Base-by-base conservation (phyloP, 2,888 invertebrate genomes). In the Aquatica leii region DNA sequence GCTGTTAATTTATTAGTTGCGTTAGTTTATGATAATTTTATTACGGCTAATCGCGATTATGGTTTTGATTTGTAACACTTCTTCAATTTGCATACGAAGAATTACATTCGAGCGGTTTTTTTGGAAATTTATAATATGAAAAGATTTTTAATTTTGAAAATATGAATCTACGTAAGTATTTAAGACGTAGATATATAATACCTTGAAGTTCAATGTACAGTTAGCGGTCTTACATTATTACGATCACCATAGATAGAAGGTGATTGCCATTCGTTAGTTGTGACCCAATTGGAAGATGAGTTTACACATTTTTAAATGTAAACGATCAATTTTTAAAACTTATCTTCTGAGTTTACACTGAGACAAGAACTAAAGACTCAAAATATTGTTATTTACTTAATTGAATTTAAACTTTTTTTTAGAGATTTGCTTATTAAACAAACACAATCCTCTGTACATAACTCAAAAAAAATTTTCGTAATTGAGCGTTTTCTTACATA, bases 31-130 rank as follows among this genome's bases (percentile, higher is more conserved):
- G 52, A 57, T 62, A 62, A 62, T 62, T 62, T 58, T 62, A 58
- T 62, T 62, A 62, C 58, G 52, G 53, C 62, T 52, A 62, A 62
- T 62, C 53, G 62, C 54, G 57, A 62, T 62, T 58, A 57, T 57
- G 48, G 41, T 54, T 62, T 58, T 58, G 58, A 57, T 62, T 58
- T 58, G 58, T 62, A 62, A 62, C 58, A 41, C 57, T 58, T 48
- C 57, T 58, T 62, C 53, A 57, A 62, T 49, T 21, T 49, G 20
- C 49, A 21, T 49, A 49, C 41, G 41, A 43, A 43, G 41, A 43
- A 37, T 37, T 37, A 37, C 37, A 37, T 37, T 37, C 37, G 12
- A 12, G 37, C 12, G 17, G 41, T 15, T 3, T 43, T 11, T 43
- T 17, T 43, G 17, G 14, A 43, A 43, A 43, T 43, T 43, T 17